These are phyloP conservation scores for Hydropsyche tenuis DNA, from an alignment of 1,140 invertebrate species.

Conservation along the genomic window DNA sequence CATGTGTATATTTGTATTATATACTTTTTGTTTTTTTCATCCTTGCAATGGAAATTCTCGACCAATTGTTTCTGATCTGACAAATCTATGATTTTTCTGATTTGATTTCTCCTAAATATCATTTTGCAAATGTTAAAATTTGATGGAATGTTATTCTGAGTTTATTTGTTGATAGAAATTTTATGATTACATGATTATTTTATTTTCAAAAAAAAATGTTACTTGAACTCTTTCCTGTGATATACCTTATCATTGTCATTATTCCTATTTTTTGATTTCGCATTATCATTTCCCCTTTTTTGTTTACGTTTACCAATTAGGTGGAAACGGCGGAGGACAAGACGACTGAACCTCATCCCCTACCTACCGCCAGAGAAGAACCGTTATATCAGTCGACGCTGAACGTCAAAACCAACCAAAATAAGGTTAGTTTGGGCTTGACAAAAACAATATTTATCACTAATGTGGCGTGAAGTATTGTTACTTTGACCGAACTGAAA, in stretches of 20 bases:
- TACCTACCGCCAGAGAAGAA: constrained; percentile 57
- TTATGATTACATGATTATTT: background rate
- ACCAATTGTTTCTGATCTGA: background rate
- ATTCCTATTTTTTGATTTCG: constrained; percentile 41
- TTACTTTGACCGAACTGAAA: background rate
- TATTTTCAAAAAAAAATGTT: background rate
- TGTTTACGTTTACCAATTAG: constrained; percentile 47
- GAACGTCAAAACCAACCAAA: constrained; percentile 56
- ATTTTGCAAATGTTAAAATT: background rate
- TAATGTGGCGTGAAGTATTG: background rate
- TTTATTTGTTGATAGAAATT: background rate
- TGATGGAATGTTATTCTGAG: constrained; percentile 4
- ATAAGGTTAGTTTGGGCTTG: constrained; percentile 58
- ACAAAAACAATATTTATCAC: background rate
- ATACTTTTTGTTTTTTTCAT: background rate
- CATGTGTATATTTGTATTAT: background rate
- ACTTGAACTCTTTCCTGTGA: background rate
- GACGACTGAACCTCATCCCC: constrained; percentile 42
- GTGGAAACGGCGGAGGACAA: constrained; percentile 39
- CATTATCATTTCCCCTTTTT: constrained; percentile 49
- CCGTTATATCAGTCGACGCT: constrained; percentile 62
- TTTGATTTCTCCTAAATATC: background rate
- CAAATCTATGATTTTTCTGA: background rate
- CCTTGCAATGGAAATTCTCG: constrained; percentile 4
- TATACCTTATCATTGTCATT: constrained; percentile 23